Evolutionary conservation across 2,888 invertebrate species (phyloP).

Genomic region (Trichogramma dendrolimi): DNA sequence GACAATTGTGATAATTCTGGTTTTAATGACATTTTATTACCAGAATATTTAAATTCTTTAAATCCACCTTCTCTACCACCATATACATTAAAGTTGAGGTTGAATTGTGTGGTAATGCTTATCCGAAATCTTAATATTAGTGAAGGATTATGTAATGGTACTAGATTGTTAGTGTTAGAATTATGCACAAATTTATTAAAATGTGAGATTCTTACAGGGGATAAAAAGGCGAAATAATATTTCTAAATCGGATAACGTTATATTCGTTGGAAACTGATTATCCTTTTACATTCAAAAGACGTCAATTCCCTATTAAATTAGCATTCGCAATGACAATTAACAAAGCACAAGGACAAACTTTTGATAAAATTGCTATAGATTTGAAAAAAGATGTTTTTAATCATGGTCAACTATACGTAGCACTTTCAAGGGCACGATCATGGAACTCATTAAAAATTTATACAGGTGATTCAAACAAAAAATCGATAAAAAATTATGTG

Average conservation of each 20-base stretch:
- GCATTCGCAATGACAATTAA: no score
- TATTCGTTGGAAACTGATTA: conserved; percentile 5
- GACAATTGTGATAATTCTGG: conserved; percentile 18
- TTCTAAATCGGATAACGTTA: background rate
- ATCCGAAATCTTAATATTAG: conserved; percentile 28
- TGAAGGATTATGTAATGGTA: conserved; percentile 31
- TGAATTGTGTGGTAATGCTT: conserved; percentile 28
- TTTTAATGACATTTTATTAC: conserved; percentile 18
- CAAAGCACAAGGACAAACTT: no score
- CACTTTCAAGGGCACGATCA: no score
- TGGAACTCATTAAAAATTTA: no score
- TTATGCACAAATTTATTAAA: conserved; percentile 1
- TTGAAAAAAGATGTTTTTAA: no score
- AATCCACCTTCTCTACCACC: conserved; percentile 25
- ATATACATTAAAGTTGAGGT: conserved; percentile 26
- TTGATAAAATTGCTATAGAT: no score
- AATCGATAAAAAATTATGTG: no score
- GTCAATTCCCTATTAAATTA: no score
- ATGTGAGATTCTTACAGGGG: conserved; percentile 9
- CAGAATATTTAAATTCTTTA: conserved; percentile 29
- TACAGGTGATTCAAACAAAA: no score
- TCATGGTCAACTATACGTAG: no score
- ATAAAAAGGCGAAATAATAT: conserved; percentile 6
- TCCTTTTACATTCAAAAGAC: background rate
- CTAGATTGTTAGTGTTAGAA: conserved; percentile 10